Evolutionary conservation across 2,888 invertebrate genomes (phyloP).

Genomic region (Macrophya annulata): DNA sequence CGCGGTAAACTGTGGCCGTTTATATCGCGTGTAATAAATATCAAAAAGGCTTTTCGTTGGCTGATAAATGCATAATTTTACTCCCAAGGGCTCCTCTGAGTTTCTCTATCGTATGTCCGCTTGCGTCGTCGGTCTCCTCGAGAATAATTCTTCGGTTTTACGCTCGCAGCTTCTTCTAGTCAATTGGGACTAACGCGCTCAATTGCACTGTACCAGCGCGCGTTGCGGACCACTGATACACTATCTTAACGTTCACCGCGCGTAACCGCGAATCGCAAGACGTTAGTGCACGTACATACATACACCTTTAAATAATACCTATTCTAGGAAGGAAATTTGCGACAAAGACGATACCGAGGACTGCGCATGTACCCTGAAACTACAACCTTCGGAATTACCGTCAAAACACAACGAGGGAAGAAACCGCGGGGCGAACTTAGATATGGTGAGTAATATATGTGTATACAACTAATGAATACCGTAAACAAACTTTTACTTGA

Average conservation of each 20-base stretch:
- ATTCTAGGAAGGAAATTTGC: slow-evolving; percentile 23
- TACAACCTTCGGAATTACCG: slow-evolving; percentile 2
- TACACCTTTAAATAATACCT: not conserved
- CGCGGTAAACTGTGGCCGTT: not conserved
- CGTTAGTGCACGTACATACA: not conserved
- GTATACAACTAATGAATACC: not conserved
- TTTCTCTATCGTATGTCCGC: not conserved
- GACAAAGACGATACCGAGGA: slow-evolving; percentile 26
- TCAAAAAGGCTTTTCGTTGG: not conserved
- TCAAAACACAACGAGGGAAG: slow-evolving; percentile 46
- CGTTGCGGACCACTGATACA: slow-evolving; percentile 6
- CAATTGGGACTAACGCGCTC: slow-evolving; percentile 52
- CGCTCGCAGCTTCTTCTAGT: not conserved
- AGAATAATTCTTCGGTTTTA: not conserved
- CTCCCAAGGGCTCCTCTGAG: not conserved
- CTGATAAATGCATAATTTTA: not conserved
- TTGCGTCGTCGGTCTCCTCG: not conserved
- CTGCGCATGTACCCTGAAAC: slow-evolving; percentile 32
- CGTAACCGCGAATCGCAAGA: slow-evolving; percentile 3
- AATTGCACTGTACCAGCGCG: slow-evolving; percentile 10
- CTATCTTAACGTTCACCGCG: not conserved
- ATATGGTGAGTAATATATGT: slow-evolving; percentile 36
- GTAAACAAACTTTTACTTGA: not conserved
- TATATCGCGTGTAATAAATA: not conserved
- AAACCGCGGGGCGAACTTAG: slow-evolving; percentile 27